phyloP scores from a whole-genome alignment of 2,888 invertebrate genomes.

The Lissocephala sabroskyi region DNA sequence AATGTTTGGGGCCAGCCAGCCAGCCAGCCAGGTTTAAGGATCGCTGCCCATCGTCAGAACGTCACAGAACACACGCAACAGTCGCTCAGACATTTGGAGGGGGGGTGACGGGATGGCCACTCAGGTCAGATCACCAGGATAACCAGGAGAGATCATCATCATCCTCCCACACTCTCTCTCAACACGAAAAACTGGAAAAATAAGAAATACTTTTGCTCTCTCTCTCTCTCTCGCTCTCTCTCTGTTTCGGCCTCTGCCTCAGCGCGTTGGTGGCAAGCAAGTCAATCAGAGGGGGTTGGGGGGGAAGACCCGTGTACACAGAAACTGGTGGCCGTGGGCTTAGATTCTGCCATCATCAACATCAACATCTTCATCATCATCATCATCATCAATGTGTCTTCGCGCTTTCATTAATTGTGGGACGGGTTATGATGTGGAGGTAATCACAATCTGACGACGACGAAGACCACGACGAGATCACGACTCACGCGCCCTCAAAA shows the following conservation, averaged over 20 bases:
- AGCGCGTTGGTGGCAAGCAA: too few relatives aligned
- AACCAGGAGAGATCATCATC: too few relatives aligned
- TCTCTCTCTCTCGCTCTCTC: conserved; percentile 9
- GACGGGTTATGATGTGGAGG: background rate
- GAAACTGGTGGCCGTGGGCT: too few relatives aligned
- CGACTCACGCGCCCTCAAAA: conserved; percentile 36
- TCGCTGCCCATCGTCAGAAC: too few relatives aligned
- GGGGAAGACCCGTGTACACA: too few relatives aligned
- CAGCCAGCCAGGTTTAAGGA: too few relatives aligned
- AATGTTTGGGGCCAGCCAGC: too few relatives aligned
- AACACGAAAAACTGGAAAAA: conserved; percentile 59
- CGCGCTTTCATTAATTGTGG: background rate
- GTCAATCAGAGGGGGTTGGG: too few relatives aligned
- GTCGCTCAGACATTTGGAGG: too few relatives aligned
- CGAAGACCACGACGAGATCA: background rate
- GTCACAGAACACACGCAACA: too few relatives aligned
- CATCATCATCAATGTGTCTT: conserved; percentile 14
- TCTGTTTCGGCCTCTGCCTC: conserved; percentile 25
- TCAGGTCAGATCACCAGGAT: too few relatives aligned
- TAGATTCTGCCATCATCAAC: conserved; percentile 36
- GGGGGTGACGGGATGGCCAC: too few relatives aligned
- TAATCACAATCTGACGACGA: conserved; percentile 13
- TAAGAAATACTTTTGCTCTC: conserved; percentile 58
- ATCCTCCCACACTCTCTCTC: conserved; percentile 38
- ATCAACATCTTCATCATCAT: conserved; percentile 34